Evolutionary conservation across 2,888 invertebrate species (phyloP), one percentile per base, ranked within the genome.

Genomic region (Oxyscelio sp.): DNA sequence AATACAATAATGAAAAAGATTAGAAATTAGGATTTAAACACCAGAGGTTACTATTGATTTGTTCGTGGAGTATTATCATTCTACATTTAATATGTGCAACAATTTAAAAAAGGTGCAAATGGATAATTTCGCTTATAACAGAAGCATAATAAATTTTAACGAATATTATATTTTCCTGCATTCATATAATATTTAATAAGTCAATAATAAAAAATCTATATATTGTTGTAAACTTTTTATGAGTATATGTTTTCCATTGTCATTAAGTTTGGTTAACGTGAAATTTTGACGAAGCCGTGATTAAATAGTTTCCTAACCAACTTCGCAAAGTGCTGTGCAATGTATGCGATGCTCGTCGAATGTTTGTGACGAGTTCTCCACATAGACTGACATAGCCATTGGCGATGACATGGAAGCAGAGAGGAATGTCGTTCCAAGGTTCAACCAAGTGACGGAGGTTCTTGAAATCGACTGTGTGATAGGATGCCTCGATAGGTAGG

Each of bases 361-460:
- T 81, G 81, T 81, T 81, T 74, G 81, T 81, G 81, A 81, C 74
- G 81, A 81, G 81, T 81, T 81, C 74, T 74, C 81, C 50, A 61
- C 68, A 68, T 61, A 68, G 68, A 74, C 81, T 74, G 81, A 74
- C 81, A 68, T 68, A 74, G 74, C 81, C 74, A 81, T 74, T 80
- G 80, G 80, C 80, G 80, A 80, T 80, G 80, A 80, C 80, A 80
- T 73, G 80, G 73, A 79, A 68, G 83, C 74, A 77, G 71, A 77
- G 71, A 84, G 84, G 79, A 84, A 84, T 84, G 84, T 80, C 75
- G 75, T 80, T 48, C 52, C 71, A 75, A 80, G 73, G 80, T 77
- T 84, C 79, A 68, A 52, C 71, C 70, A 84, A 84, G 80, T 77
- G 65, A 75, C 68, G 66, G 58, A 58, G 54, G 77, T 80, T 71